Evolutionary conservation across 2,888 invertebrate genomes (phyloP), one percentile per base, ranked within the genome.

Genomic region (Trichogramma dendrolimi): DNA sequence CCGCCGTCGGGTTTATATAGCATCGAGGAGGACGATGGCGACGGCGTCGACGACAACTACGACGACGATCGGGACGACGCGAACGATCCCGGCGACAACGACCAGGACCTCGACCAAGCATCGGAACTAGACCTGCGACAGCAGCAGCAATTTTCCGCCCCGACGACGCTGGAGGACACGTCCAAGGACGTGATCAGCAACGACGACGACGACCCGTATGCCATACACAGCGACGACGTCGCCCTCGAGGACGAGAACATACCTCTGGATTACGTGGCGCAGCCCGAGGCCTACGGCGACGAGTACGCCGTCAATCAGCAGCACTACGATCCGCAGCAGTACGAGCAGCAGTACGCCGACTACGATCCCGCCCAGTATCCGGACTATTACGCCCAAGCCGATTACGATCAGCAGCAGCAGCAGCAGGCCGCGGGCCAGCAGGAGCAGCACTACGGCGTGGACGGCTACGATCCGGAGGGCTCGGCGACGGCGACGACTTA

Each of bases 281-380:
- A 40, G 41, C 8, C 41, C 4, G 40, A 5, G 14, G 50, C 49
- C 49, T 54, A 60, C 4, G 49, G 44, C 46, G 56, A 11, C 52
- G 55, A 52, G 8, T 64, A 65, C 62, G 61, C 61, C 44, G 68
- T 69, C 46, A 65, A 67, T 38, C 64, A 67, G 27, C 66, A 67
- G 58, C 68, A 67, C 55, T 66, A 69, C 7, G 65, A 68, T 38
- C 61, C 68, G 40, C 68, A 39, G 4, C 5, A 69, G 6, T 71
- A 71, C 58, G 67, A 68, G 48, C 72, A 68, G 48, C 72, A 72
- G 41, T 75, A 74, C 61, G 69, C 70, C 4, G 70, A 73, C 42
- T 75, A 72, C 55, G 71, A 73, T 66, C 66, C 70, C n/a, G 65
- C 67, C 1, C 64, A 72, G 55, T 73, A 74, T 60, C 67, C 67